These are phyloP conservation scores for Oreochromis spilurus DNA, from an alignment of 2,113 vertebrate species.

Conservation along the genomic window DNA sequence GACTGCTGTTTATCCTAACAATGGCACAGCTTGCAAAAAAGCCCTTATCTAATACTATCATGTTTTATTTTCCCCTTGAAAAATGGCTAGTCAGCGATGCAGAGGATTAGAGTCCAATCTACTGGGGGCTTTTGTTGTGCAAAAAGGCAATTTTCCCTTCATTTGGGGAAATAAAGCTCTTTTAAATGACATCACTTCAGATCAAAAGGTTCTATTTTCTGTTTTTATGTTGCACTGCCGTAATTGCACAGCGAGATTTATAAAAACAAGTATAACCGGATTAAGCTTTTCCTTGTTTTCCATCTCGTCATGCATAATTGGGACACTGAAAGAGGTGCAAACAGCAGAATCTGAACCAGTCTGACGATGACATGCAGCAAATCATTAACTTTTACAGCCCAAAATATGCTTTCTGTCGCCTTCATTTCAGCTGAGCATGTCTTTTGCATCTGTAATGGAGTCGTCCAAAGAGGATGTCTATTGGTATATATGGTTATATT, in stretches of 20 bases:
- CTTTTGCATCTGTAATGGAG: background rate
- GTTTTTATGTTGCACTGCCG: background rate
- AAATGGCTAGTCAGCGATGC: slow-evolving; percentile 58
- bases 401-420: background rate
- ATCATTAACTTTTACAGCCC: background rate
- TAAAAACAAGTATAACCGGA: slow-evolving; percentile 1
- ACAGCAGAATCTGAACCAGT: background rate
- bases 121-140: slow-evolving; percentile 33
- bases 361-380: background rate
- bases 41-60: slow-evolving; percentile 52
- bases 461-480: background rate
- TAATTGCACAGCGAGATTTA: slow-evolving; percentile 10
- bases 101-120: slow-evolving; percentile 47
- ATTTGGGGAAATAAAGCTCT: slow-evolving; percentile 43
- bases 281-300: slow-evolving; percentile 1
- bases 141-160: slow-evolving; percentile 46
- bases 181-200: slow-evolving; percentile 38
- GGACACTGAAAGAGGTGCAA: background rate
- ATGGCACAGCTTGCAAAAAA: slow-evolving; percentile 27
- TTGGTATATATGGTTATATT: background rate
- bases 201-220: slow-evolving; percentile 24
- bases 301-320: background rate
- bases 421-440: background rate
- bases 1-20: slow-evolving; percentile 35
- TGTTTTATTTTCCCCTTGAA: slow-evolving; percentile 47